Base-by-base conservation (phyloP, 2,113 vertebrate species). In the Protobothrops flavoviridis region DNA sequence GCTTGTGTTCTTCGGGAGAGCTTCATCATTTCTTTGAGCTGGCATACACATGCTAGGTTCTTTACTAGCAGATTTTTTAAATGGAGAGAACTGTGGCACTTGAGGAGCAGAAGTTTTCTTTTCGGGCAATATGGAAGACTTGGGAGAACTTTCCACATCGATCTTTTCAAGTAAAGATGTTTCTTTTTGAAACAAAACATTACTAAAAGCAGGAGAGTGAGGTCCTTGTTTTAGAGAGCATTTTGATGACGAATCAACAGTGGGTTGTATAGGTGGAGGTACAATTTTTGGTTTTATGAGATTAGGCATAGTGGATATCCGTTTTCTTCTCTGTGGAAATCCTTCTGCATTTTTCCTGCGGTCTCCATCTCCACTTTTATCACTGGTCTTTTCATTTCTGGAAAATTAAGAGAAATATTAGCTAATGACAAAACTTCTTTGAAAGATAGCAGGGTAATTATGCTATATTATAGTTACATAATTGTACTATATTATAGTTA, bases 271-370 rank as follows among this genome's bases (percentile, higher is more conserved):
- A 87, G 98, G 96, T 1, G 97, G 96, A 85, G 97, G 97, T 43
- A 96, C 97, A 64, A 98, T 96, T 96, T 96, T 96, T 89, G 98
- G 97, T 95, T 98, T 98, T 92, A 94, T 96, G 85, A 98, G 92
- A 96, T 98, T 98, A 50, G 98, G 98, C 94, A 98, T 96, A 90
- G 98, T 97, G 87, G 98, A 98, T 94, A 99, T 97, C 12, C 98
- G 98, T 93, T 99, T 99, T 97, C 99, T 98, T 96, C 99, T 98
- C 96, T 98, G 98, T 0, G 97, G 89, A 57, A 96, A 97, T 91
- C 97, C 93, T 50, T 97, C 94, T n/a, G 97, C 88, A 93, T 94
- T 92, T 89, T 97, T 96, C 91, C 91, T 96, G 90, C 93, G 90
- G 95, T 96, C 94, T 94, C 93, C 96, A 74, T 95, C 87, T 81